Conservation (phyloP, 2,797 vertebrate genomes). For the Myripristis jacobus region DNA sequence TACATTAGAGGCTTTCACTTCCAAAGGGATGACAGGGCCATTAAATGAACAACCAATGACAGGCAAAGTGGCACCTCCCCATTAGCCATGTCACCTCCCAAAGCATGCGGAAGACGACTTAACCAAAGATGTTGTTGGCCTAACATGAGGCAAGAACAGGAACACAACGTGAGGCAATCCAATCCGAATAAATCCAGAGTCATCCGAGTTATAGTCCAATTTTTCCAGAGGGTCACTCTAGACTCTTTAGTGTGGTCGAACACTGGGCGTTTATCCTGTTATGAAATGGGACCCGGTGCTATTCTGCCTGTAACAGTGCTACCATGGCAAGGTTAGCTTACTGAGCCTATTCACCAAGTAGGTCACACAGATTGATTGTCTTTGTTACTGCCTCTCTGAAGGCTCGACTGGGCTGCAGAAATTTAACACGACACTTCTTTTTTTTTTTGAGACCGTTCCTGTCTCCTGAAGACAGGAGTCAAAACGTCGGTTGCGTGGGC, state of each 20-base stretch:
- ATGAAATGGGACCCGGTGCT: constrained; percentile 44
- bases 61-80: constrained; percentile 81
- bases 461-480: constrained; percentile 8
- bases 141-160: constrained; percentile 47
- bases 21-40: constrained; percentile 70
- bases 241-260: constrained; percentile 15
- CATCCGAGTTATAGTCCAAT: constrained; percentile 10
- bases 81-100: constrained; percentile 67
- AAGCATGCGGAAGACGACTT: constrained; percentile 52
- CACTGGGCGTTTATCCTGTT: constrained; percentile 28
- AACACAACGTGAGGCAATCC: constrained; percentile 24
- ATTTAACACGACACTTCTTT: constrained; percentile 16
- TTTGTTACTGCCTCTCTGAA: constrained; percentile 35
- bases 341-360: constrained; percentile 36
- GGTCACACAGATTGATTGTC: constrained; percentile 42
- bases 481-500: constrained; percentile 16
- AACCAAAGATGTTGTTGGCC: constrained; percentile 59
- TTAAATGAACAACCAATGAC: constrained; percentile 81
- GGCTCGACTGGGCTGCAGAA: constrained; percentile 21
- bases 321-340: constrained; percentile 1
- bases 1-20: constrained; percentile 81
- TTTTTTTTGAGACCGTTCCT: neutral
- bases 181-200: constrained; percentile 6
- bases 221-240: constrained; percentile 30
- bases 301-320: constrained; percentile 2